Conservation (phyloP, 2,888 invertebrate species). For the Agrenia bidenticulata region DNA sequence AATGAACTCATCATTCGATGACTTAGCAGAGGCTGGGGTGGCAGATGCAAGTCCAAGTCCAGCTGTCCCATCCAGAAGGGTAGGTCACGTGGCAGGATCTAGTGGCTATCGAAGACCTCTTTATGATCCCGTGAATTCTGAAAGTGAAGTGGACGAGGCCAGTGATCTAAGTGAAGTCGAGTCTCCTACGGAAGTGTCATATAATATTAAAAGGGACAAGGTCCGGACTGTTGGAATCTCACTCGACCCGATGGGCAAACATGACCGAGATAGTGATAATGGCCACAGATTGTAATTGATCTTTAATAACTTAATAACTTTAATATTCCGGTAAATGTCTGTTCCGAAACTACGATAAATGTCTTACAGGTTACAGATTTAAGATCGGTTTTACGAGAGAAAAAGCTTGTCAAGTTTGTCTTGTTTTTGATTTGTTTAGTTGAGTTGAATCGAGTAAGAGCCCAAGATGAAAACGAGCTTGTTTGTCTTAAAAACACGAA, state of each 20-base stretch:
- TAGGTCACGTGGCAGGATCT: slow-evolving; percentile 16
- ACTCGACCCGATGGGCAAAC: background rate
- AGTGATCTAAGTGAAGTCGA: slow-evolving; percentile 40
- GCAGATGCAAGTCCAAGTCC: slow-evolving; percentile 27
- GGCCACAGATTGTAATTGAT: background rate
- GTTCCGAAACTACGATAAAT: too few species aligned
- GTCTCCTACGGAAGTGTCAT: slow-evolving; percentile 25
- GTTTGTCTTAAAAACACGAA: too few species aligned
- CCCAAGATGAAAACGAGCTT: too few species aligned
- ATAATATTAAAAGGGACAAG: background rate
- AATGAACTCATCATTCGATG: slow-evolving; percentile 49
- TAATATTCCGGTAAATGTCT: too few species aligned
- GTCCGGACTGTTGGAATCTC: slow-evolving; percentile 14
- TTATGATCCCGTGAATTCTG: slow-evolving; percentile 24
- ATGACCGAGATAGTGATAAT: background rate
- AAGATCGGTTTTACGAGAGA: too few species aligned
- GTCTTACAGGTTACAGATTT: too few species aligned
- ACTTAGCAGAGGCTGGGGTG: slow-evolving; percentile 39
- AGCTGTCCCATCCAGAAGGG: slow-evolving; percentile 7
- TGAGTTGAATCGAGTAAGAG: too few species aligned
- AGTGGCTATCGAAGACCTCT: background rate
- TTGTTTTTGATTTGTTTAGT: too few species aligned
- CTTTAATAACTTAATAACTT: too few species aligned
- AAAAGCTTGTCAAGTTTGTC: too few species aligned
- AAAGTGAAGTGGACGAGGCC: slow-evolving; percentile 39